These are phyloP conservation scores for Microcebus tavaratra DNA, from an alignment of 2,113 vertebrate species.

Conservation along the genomic window DNA sequence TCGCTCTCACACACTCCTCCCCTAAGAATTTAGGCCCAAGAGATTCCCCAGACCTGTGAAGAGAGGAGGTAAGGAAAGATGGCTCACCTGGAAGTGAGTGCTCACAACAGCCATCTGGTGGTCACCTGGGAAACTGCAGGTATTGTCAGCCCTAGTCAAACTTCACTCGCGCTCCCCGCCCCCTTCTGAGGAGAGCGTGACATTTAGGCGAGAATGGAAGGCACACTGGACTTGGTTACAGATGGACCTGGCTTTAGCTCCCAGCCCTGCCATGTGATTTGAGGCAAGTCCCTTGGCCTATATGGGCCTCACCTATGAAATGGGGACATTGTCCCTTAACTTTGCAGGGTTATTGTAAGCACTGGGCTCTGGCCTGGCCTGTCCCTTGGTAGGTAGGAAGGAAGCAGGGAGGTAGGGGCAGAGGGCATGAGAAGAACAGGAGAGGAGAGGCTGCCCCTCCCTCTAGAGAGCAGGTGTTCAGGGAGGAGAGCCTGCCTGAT, in stretches of 20 bases:
- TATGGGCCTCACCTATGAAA: conserved; percentile 25
- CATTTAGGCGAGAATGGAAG: not conserved
- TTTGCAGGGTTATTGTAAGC: not conserved
- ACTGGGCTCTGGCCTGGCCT: not conserved
- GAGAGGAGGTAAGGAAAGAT: not conserved
- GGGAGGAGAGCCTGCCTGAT: not conserved
- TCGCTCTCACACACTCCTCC: not conserved
- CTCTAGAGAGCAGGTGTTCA: not conserved
- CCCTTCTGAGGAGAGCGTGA: not conserved
- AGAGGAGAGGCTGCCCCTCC: not conserved
- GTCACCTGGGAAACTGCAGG: conserved; percentile 45
- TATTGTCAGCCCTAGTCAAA: not conserved
- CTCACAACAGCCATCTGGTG: conserved; percentile 56
- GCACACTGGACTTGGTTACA: not conserved
- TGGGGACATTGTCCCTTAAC: not conserved
- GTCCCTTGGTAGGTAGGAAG: not conserved
- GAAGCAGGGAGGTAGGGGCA: not conserved
- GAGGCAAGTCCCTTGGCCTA: not conserved
- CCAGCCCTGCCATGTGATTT: not conserved
- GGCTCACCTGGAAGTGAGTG: not conserved
- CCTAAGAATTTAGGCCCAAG: not conserved
- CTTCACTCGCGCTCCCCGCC: not conserved
- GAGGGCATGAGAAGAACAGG: not conserved
- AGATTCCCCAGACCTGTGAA: not conserved
- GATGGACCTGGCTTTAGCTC: not conserved